Base-by-base conservation (phyloP, 2,797 vertebrate genomes). In the Enteromius treurensis region DNA sequence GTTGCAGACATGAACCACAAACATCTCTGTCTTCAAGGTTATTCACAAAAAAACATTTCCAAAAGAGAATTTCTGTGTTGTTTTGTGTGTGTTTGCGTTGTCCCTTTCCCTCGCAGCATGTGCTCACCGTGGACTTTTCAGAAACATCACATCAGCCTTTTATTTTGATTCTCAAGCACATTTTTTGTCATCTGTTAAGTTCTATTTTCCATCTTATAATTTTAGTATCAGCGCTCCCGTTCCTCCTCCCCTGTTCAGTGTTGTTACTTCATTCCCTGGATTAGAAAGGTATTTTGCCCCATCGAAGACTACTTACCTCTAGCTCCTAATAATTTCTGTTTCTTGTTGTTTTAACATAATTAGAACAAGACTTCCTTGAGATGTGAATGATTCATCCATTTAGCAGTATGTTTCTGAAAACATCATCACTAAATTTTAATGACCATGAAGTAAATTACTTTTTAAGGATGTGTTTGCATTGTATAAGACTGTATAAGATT, bases 231-330 rank as follows among this genome's bases (percentile, higher is more conserved):
- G 93, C 96, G 96, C 93, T 96, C 95, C 94, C 96, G 96, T 93
- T 95, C 96, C 94, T 95, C 96, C 93, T 96, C 96, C 93, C 96
- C 95, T 91, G 91, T 95, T 95, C 95, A 97, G 92, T 97, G 97
- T 97, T 99, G 97, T 94, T 95, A 97, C 96, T 97, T 98, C 96
- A 94, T 96, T 93, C 97, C 96, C 87, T 98, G 97, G 98, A 98
- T 94, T 94, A 97, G 96, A 98, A 98, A 99, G 98, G 98, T 99
- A 99, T 95, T 94, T 93, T 89, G 91, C 90, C 40, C 15, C 45
- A 84, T 82, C 83, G 70, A n/a, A 42, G 32, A 74, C 60, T 60
- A 23, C n/a, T 26, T 82, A n/a, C 29, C 65, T 68, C 14, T 55
- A 84, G 34, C 73, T 75, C 34, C 49, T 80, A 60, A 79, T 42